These are phyloP conservation scores for Dendrocopos noguchii DNA, from an alignment of 2,113 vertebrate species.

Conservation along the genomic window DNA sequence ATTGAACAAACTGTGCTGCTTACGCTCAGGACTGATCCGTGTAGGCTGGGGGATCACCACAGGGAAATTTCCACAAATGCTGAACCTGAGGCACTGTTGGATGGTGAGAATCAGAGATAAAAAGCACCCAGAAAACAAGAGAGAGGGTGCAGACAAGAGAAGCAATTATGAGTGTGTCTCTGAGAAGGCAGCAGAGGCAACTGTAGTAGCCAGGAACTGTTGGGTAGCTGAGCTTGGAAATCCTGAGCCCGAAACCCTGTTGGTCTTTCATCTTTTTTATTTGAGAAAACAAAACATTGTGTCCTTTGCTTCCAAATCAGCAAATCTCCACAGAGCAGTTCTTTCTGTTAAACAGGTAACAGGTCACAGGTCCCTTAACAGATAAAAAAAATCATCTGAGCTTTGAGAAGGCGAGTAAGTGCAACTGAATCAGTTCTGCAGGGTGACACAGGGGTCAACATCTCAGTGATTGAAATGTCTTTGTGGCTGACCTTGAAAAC, in stretches of 20 bases:
- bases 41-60: fast-evolving
- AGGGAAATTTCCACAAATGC: not conserved
- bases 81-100: not conserved
- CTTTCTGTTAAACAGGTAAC: not conserved
- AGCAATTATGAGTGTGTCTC: not conserved
- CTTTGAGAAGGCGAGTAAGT: not conserved
- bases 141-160: not conserved
- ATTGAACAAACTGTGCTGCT: fast-evolving
- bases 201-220: not conserved
- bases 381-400: not conserved
- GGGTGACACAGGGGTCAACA: not conserved
- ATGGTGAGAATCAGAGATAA: not conserved
- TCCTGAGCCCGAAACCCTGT: fast-evolving
- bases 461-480: not conserved
- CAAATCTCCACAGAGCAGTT: not conserved
- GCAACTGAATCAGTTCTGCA: not conserved
- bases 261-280: not conserved
- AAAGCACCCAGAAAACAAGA: not conserved
- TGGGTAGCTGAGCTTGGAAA: not conserved
- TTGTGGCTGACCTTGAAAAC: not conserved
- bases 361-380: not conserved
- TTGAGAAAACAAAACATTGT: not conserved
- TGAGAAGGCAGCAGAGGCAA: not conserved
- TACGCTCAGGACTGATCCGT: fast-evolving
- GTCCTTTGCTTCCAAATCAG: not conserved